Percentiles rank a stretch among this genome's conserved stretches.
phyloP scores from a whole-genome alignment of 2,113 vertebrate genomes.

The Anas platyrhynchos region DNA sequence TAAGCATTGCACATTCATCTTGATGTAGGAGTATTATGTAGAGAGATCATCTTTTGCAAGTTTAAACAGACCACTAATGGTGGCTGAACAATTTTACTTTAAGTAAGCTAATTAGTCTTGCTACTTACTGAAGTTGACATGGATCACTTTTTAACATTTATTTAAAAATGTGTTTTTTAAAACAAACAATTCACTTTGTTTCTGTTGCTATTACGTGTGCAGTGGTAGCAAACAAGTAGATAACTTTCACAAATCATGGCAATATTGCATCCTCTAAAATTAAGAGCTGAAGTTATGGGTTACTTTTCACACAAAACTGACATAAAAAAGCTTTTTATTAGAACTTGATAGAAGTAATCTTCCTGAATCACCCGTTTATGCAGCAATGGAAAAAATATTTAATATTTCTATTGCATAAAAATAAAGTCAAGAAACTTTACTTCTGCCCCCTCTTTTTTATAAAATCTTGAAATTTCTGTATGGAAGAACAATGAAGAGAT shows the following conservation, averaged over 20 bases:
- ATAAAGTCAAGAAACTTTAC: neutral
- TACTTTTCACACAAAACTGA: neutral
- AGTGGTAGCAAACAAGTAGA: neutral
- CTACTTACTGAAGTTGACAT: neutral
- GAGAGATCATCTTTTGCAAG: neutral
- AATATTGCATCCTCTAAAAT: neutral
- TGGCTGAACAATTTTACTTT: neutral
- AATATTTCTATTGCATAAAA: neutral
- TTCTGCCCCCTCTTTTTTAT: neutral
- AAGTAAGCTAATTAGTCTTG: neutral
- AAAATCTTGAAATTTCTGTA: neutral
- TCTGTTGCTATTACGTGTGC: neutral
- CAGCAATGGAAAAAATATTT: neutral
- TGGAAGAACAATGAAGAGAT: neutral
- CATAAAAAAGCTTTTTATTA: neutral
- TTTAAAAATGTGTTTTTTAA: neutral
- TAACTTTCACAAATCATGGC: neutral
- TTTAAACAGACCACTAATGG: neutral
- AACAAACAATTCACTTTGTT: neutral
- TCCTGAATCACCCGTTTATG: neutral
- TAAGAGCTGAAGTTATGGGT: rapidly evolving
- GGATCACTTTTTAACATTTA: neutral
- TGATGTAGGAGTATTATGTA: rapidly evolving
- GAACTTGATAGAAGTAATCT: neutral
- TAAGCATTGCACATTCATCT: neutral